These are phyloP conservation scores for Cyclophora albipunctata DNA, from an alignment of 2,888 invertebrate genomes.

Conservation along the genomic window DNA sequence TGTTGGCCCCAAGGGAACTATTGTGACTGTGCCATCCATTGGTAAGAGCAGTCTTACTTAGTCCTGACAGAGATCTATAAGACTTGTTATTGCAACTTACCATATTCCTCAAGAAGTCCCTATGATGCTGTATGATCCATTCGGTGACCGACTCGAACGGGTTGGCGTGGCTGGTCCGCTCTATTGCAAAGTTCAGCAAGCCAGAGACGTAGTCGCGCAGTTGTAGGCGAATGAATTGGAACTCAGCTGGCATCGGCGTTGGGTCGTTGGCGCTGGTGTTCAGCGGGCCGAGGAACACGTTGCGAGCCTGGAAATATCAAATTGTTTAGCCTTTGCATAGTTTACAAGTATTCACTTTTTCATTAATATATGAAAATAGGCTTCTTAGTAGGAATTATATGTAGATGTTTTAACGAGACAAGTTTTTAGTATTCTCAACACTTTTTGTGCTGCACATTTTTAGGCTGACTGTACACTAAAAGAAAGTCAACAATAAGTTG, in stretches of 20 bases:
- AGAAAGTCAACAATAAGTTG: too few species aligned
- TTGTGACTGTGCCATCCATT: too few species aligned
- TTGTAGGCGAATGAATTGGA: slow-evolving; percentile 29
- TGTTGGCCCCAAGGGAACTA: too few species aligned
- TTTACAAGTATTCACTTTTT: too few species aligned
- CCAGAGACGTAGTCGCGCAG: slow-evolving; percentile 37
- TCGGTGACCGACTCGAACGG: slow-evolving; percentile 29
- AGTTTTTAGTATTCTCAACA: too few species aligned
- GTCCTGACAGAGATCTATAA: not conserved
- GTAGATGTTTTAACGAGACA: too few species aligned
- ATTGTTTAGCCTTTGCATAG: not conserved
- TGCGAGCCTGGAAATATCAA: slow-evolving; percentile 32
- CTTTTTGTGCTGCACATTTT: too few species aligned
- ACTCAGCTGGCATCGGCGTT: slow-evolving; percentile 35
- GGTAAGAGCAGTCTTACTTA: too few species aligned
- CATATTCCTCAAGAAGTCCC: slow-evolving; percentile 32
- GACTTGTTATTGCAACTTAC: slow-evolving; percentile 23
- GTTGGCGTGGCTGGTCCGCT: slow-evolving; percentile 14
- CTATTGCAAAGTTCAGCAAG: slow-evolving; percentile 24
- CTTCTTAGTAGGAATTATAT: too few species aligned
- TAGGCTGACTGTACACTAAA: too few species aligned
- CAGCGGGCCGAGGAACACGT: slow-evolving; percentile 32
- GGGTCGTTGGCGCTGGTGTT: slow-evolving; percentile 23
- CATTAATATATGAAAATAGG: not conserved
- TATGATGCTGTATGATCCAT: slow-evolving; percentile 28